These are phyloP conservation scores for Drosophila parvula DNA, from an alignment of 1,140 invertebrate genomes.

Conservation along the genomic window DNA sequence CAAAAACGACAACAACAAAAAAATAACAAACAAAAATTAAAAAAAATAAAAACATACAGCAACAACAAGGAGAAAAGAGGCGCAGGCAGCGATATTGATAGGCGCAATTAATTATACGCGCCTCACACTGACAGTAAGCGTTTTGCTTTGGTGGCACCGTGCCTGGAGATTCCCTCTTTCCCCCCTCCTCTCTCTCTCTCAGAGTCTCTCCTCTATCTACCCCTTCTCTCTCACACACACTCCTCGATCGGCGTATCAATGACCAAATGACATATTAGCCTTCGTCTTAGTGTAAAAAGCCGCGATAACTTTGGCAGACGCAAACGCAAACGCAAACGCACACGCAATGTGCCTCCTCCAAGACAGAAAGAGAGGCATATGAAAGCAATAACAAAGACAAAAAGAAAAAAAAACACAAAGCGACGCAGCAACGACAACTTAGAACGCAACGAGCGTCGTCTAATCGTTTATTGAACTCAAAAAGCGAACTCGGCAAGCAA, in stretches of 20 bases:
- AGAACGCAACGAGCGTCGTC: constrained; percentile 60
- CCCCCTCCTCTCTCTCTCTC: background rate
- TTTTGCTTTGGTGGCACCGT: constrained; percentile 67
- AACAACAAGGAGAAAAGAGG: constrained; percentile 22
- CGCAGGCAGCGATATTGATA: constrained; percentile 72
- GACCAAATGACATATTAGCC: constrained; percentile 82
- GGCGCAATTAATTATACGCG: constrained; percentile 81
- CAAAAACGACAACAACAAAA: constrained; percentile 12
- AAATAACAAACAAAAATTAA: constrained; percentile 27
- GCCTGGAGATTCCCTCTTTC: constrained; percentile 1
- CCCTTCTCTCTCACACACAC: constrained; percentile 14
- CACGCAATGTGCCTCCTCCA: constrained; percentile 27
- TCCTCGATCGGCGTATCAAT: constrained; percentile 66
- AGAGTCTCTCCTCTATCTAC: background rate
- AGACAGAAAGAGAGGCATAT: constrained; percentile 10
- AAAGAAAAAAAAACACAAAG: constrained; percentile 1
- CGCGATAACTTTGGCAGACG: constrained; percentile 80
- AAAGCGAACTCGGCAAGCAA: constrained; percentile 3
- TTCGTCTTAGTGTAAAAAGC: constrained; percentile 82
- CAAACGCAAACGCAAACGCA: constrained; percentile 54
- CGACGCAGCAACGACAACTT: constrained; percentile 17
- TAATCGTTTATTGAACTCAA: constrained; percentile 78
- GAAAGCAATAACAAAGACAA: constrained; percentile 11
- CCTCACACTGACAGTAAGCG: constrained; percentile 78
- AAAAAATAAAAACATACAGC: constrained; percentile 21